Evolutionary conservation across 2,113 vertebrate genomes (phyloP), one percentile per base, ranked within the genome.

Genomic region (Paralichthys olivaceus): DNA sequence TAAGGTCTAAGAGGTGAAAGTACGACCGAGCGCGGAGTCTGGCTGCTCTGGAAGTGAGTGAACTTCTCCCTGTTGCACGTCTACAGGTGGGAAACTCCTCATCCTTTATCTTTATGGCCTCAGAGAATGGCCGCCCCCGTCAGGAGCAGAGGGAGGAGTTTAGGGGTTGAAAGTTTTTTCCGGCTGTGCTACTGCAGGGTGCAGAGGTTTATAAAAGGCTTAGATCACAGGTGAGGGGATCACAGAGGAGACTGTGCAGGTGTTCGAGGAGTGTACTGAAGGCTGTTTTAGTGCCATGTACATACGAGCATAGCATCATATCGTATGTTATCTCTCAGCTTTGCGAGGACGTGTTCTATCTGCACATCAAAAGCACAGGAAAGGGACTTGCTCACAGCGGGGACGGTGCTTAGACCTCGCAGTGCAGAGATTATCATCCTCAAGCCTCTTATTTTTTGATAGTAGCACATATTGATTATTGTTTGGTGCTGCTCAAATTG

Each of bases 161-260:
- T 76, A 67, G 15, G 25, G 69, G 68, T 77, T 91, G 86, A 69
- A 89, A 78, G 67, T 79, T 84, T 79, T 80, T 79, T 67, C 34
- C 22, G 61, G 55, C 68, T 72, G 70, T 72, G 75, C 87, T 59
- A 80, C 89, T 89, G 85, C 77, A 82, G 77, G 87, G 83, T 79
- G 80, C 74, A 69, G 87, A 86, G 89, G 75, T 89, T 91, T 91
- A 88, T 90, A 89, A 91, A 89, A 90, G 90, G 83, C 77, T 76
- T 82, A 92, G 91, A 92, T 94, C 93, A 93, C 86, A 94, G 90
- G 87, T 85, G 85, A 87, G 83, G 66, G 89, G 92, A 94, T 93
- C 92, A 93, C 86, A 94, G 89, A 90, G 87, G 72, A 87, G 85
- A 84, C 77, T 37, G 81, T 60, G 84, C 92, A 94, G 92, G 92